Percentiles rank a stretch among this genome's conserved stretches.
phyloP scores from a whole-genome alignment of 2,113 vertebrate genomes.

The Meriones unguiculatus region DNA sequence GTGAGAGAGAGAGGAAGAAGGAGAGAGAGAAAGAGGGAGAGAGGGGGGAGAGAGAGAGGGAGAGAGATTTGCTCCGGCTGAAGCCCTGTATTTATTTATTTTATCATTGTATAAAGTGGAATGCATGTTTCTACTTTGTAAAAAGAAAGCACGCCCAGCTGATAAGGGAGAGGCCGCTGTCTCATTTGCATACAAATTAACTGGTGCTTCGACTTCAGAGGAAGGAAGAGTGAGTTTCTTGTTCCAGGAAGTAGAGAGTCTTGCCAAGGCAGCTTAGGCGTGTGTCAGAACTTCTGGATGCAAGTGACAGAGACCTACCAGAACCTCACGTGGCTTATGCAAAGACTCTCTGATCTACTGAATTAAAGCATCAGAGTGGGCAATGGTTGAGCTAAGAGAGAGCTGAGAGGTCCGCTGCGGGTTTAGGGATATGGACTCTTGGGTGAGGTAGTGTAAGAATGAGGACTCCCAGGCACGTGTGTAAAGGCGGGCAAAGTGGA shows the following conservation, averaged over 20 bases:
- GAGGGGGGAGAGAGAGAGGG: background rate
- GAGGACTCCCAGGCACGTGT: background rate
- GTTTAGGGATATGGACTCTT: background rate
- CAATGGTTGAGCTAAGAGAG: background rate
- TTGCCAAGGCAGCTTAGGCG: background rate
- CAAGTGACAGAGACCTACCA: background rate
- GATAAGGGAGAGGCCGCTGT: conserved; percentile 78
- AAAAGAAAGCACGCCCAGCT: conserved; percentile 69
- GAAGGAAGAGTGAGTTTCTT: conserved; percentile 52
- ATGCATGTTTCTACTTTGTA: conserved; percentile 72
- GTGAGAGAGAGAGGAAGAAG: background rate
- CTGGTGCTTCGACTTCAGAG: conserved; percentile 57
- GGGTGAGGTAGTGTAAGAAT: background rate
- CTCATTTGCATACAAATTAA: conserved; percentile 83
- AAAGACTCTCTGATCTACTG: background rate
- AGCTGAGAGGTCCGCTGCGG: background rate
- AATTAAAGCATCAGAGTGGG: background rate
- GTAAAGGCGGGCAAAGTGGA: background rate
- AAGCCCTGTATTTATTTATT: conserved; percentile 42
- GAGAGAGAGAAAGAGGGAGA: conserved; percentile 13
- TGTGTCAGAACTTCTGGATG: conserved; percentile 25
- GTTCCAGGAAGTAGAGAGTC: conserved; percentile 30
- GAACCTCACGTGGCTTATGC: no score
- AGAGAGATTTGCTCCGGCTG: conserved; percentile 61
- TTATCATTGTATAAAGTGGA: conserved; percentile 73